Conservation (phyloP, 2,888 invertebrate species). For the Tethea ocularis region DNA sequence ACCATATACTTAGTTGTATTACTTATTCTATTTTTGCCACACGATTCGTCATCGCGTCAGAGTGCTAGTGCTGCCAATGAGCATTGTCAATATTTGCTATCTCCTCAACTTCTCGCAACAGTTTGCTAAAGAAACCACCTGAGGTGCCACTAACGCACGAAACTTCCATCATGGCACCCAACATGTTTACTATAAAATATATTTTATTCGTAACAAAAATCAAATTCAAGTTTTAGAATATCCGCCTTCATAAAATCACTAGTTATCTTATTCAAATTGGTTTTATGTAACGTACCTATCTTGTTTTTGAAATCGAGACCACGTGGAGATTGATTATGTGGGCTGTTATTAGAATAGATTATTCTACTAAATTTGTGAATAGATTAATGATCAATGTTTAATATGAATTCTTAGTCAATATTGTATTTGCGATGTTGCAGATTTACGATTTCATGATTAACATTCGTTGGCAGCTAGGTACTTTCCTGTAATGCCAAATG, state of each 20-base stretch:
- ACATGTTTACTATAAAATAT: slow-evolving; percentile 35
- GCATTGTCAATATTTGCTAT: slow-evolving; percentile 59
- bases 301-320: background rate
- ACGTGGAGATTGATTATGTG: slow-evolving; percentile 4
- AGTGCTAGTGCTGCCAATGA: slow-evolving; percentile 28
- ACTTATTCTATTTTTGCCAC: slow-evolving; percentile 33
- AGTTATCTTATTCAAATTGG: slow-evolving; percentile 4
- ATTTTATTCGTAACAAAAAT: slow-evolving; percentile 30
- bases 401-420: background rate
- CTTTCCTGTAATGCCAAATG: slow-evolving; percentile 25
- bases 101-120: slow-evolving; percentile 29
- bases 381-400: background rate
- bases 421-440: background rate
- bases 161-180: slow-evolving; percentile 29
- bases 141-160: slow-evolving; percentile 46
- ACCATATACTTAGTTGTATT: background rate
- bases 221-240: slow-evolving; percentile 17
- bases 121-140: slow-evolving; percentile 44
- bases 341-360: background rate
- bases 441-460: slow-evolving; percentile 11
- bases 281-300: background rate
- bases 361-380: background rate
- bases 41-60: slow-evolving; percentile 36
- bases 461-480: background rate
- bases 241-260: slow-evolving; percentile 4